These are phyloP conservation scores for Sparidentex hasta DNA, from an alignment of 2,797 vertebrate genomes.

Conservation along the genomic window DNA sequence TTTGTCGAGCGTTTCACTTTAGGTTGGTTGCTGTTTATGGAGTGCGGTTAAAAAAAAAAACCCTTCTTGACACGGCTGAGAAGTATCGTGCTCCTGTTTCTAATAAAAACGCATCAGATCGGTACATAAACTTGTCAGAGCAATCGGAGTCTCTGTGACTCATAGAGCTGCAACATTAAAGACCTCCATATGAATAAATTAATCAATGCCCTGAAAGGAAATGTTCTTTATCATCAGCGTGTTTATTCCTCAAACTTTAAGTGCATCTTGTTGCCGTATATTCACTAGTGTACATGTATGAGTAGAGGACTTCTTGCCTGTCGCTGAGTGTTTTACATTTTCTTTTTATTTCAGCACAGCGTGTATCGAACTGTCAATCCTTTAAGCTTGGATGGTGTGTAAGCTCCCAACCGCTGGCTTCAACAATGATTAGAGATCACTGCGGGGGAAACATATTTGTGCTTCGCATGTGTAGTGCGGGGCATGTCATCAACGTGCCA, in stretches of 20 bases:
- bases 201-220: not conserved
- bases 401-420: slow-evolving; percentile 16
- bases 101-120: too few relatives aligned
- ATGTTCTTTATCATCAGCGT: not conserved
- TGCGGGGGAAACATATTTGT: slow-evolving; percentile 36
- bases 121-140: not conserved
- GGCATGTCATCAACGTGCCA: slow-evolving; percentile 46
- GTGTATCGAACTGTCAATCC: not conserved
- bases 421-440: slow-evolving; percentile 40
- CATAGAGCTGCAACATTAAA: not conserved
- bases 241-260: not conserved
- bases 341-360: not conserved
- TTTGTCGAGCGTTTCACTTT: too few relatives aligned
- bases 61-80: too few relatives aligned
- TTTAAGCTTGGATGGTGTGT: not conserved
- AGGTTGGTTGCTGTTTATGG: too few relatives aligned
- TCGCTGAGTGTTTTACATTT: not conserved
- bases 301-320: not conserved
- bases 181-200: not conserved
- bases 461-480: slow-evolving; percentile 8
- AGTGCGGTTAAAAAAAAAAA: too few relatives aligned
- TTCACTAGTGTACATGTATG: not conserved
- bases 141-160: not conserved
- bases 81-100: too few relatives aligned
- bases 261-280: not conserved